phyloP scores from a whole-genome alignment of 2,797 vertebrate genomes.

The Pangasius macronema region DNA sequence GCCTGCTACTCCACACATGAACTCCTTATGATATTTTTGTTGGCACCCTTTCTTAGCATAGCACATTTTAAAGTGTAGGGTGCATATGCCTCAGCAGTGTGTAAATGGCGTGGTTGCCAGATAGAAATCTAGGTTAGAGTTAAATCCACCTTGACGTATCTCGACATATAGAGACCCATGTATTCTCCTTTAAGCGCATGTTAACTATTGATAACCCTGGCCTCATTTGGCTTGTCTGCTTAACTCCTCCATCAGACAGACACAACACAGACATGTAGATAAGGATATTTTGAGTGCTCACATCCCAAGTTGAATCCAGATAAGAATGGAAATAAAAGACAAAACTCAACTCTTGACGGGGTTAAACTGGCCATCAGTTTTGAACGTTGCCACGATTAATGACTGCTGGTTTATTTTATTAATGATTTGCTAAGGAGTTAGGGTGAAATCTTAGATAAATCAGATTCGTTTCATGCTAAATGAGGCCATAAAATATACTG shows the following conservation, averaged over 20 bases:
- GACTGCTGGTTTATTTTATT: constrained; percentile 9
- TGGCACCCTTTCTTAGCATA: neutral
- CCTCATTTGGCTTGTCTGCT: constrained; percentile 20
- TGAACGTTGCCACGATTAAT: neutral
- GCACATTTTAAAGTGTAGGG: neutral
- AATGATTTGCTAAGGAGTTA: constrained; percentile 12
- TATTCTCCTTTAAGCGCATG: neutral
- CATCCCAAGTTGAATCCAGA: constrained; percentile 36
- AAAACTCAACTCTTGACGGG: constrained; percentile 11
- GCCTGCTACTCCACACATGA: constrained; percentile 1
- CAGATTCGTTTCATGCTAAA: neutral
- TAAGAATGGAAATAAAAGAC: constrained; percentile 26
- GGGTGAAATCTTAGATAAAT: constrained; percentile 4
- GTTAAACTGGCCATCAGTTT: constrained; percentile 22
- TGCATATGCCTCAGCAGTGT: constrained; percentile 5
- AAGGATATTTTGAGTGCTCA: constrained; percentile 38
- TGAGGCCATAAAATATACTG: neutral
- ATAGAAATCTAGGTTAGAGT: constrained; percentile 27
- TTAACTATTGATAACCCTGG: constrained; percentile 14
- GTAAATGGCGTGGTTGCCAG: constrained; percentile 23
- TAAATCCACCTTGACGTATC: constrained; percentile 12
- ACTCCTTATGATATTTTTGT: constrained; percentile 22
- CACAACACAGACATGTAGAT: constrained; percentile 43
- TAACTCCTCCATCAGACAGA: constrained; percentile 32
- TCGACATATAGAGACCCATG: neutral